Conservation (phyloP, 1,140 invertebrate species). For the Drosophila setifemur region DNA sequence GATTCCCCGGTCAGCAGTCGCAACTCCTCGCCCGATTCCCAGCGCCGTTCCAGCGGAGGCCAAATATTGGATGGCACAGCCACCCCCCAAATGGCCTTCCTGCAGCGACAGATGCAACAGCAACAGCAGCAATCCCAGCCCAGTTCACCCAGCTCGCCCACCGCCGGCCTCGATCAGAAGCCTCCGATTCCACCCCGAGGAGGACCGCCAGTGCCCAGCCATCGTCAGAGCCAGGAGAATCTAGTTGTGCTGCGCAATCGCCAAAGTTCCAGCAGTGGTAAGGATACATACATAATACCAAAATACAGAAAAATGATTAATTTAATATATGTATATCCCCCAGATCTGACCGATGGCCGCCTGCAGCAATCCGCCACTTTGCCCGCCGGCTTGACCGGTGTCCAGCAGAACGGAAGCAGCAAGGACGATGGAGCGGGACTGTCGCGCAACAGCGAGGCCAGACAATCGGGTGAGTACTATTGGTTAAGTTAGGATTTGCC, state of each 20-base stretch:
- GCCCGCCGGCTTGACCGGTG: constrained; percentile 57
- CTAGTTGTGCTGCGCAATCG: constrained; percentile 70
- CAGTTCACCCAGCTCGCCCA: constrained; percentile 76
- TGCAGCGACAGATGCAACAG: constrained; percentile 82
- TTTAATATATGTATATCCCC: not conserved
- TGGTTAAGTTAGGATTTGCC: not conserved
- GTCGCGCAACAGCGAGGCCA: constrained; percentile 71
- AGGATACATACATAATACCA: too few relatives aligned
- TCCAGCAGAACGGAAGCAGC: constrained; percentile 68
- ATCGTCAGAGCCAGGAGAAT: constrained; percentile 79
- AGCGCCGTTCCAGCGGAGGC: constrained; percentile 62
- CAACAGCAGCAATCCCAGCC: constrained; percentile 61
- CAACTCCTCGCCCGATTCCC: constrained; percentile 81
- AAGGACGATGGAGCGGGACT: constrained; percentile 61
- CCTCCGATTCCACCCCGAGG: constrained; percentile 85
- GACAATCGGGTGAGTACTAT: constrained; percentile 72
- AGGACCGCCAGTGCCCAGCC: constrained; percentile 84
- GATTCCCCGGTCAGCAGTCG: constrained; percentile 81
- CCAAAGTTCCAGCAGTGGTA: constrained; percentile 69
- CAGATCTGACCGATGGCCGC: constrained; percentile 58
- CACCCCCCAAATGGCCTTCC: constrained; percentile 80
- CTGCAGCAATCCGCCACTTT: constrained; percentile 61
- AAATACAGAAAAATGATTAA: too few relatives aligned
- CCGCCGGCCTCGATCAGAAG: constrained; percentile 82
- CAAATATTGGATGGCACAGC: constrained; percentile 50